Conservation (phyloP, 2,797 vertebrate genomes). For the Oophaga sylvatica region DNA sequence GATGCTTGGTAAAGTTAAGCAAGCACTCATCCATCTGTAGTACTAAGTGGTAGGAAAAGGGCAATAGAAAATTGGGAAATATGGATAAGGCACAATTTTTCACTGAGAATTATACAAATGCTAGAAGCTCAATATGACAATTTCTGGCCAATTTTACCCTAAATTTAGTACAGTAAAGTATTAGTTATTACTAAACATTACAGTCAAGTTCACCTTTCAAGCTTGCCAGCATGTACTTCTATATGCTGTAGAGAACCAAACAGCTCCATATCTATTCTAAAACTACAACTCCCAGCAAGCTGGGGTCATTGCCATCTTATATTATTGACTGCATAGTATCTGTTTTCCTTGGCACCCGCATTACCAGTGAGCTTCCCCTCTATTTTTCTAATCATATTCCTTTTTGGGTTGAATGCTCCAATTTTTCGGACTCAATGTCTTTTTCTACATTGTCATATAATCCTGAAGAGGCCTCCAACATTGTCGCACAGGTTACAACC, state of each 20-base stretch:
- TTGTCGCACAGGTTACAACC: too few species aligned
- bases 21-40: background rate
- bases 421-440: too few species aligned
- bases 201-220: background rate
- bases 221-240: background rate
- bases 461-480: too few species aligned
- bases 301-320: background rate
- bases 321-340: too few species aligned
- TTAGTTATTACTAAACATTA: background rate
- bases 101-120: background rate
- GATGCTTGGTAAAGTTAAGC: constrained; percentile 12
- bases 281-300: background rate
- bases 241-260: background rate
- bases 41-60: background rate
- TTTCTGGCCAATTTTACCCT: background rate
- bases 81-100: background rate
- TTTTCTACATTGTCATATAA: too few species aligned
- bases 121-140: background rate
- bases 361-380: too few species aligned
- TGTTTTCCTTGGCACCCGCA: too few species aligned
- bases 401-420: too few species aligned
- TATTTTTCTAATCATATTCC: too few species aligned
- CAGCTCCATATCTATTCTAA: background rate
- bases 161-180: background rate
- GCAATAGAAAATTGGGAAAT: background rate